Evolutionary conservation across 2,888 invertebrate species (phyloP).

Genomic region (Drosophila ochracea): DNA sequence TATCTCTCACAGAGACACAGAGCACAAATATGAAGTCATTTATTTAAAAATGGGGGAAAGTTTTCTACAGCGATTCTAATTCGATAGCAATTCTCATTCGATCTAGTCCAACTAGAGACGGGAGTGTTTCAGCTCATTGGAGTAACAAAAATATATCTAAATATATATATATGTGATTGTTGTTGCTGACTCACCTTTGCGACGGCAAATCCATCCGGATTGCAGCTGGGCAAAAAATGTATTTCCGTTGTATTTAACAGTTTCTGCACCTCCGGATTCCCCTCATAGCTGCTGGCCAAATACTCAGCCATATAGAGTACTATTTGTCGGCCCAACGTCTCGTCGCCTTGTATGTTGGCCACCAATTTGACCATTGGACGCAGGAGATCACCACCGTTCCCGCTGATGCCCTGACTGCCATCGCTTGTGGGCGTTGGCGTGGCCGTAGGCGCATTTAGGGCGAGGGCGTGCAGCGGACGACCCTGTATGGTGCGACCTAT

Average conservation of each 20-base stretch:
- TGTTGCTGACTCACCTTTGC: slow-evolving; percentile 87
- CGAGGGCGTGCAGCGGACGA: slow-evolving; percentile 89
- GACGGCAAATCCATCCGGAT: slow-evolving; percentile 97
- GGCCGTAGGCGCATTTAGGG: slow-evolving; percentile 90
- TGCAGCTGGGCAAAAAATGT: slow-evolving; percentile 97
- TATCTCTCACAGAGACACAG: neutral
- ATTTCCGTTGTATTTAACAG: slow-evolving; percentile 92
- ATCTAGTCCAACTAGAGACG: neutral
- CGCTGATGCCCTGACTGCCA: slow-evolving; percentile 13
- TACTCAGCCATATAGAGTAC: slow-evolving; percentile 93
- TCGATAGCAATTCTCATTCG: neutral
- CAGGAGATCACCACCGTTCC: slow-evolving; percentile 84
- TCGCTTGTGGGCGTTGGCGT: slow-evolving; percentile 87
- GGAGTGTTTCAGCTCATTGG: neutral
- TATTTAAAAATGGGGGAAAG: neutral
- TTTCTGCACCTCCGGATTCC: slow-evolving; percentile 88
- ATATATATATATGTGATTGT: neutral
- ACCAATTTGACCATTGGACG: slow-evolving; percentile 97
- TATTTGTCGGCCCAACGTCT: slow-evolving; percentile 93
- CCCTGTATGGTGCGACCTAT: slow-evolving; percentile 94
- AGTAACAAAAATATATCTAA: neutral
- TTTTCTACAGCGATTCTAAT: neutral
- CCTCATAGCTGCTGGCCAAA: slow-evolving; percentile 90
- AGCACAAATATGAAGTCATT: neutral
- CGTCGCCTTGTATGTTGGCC: slow-evolving; percentile 98